These are phyloP conservation scores for Archaeoteleia sp. DNA, from an alignment of 2,888 invertebrate species.

Conservation along the genomic window DNA sequence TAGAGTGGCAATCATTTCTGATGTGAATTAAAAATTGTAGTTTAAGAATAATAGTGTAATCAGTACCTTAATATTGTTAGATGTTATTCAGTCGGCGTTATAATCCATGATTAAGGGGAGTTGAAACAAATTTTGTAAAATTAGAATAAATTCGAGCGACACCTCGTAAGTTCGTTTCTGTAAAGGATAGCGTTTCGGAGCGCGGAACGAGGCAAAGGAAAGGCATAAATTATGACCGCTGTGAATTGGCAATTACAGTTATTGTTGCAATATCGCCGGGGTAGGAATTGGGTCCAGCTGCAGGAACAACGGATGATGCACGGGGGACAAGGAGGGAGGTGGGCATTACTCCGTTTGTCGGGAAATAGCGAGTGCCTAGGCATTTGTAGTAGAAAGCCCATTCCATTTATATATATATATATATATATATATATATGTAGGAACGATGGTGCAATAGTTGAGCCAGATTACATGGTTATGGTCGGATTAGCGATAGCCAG, in stretches of 20 bases:
- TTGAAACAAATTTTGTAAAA: too few relatives aligned
- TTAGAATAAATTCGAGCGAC: neutral
- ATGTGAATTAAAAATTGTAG: too few relatives aligned
- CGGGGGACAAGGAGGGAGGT: slow-evolving; percentile 27
- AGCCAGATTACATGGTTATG: slow-evolving; percentile 57
- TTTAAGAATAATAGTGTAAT: too few relatives aligned
- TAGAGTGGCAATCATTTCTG: too few relatives aligned
- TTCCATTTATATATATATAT: slow-evolving; percentile 22
- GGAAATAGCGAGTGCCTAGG: slow-evolving; percentile 24
- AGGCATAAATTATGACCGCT: slow-evolving; percentile 63
- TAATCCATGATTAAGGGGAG: too few relatives aligned
- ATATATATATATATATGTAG: slow-evolving; percentile 29
- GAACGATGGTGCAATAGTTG: slow-evolving; percentile 57
- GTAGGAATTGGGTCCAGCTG: slow-evolving; percentile 61
- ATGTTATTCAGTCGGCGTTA: too few relatives aligned
- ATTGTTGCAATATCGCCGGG: slow-evolving; percentile 65
- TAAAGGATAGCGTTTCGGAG: slow-evolving; percentile 5
- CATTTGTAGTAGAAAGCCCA: slow-evolving; percentile 9
- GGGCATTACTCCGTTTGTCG: slow-evolving; percentile 23
- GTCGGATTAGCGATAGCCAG: slow-evolving; percentile 51
- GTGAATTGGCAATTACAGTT: slow-evolving; percentile 69
- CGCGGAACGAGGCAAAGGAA: slow-evolving; percentile 11
- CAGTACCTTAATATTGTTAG: too few relatives aligned
- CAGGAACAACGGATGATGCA: slow-evolving; percentile 57
- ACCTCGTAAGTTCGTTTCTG: neutral